phyloP scores from a whole-genome alignment of 2,113 vertebrate species.

The Vulpes lagopus region DNA sequence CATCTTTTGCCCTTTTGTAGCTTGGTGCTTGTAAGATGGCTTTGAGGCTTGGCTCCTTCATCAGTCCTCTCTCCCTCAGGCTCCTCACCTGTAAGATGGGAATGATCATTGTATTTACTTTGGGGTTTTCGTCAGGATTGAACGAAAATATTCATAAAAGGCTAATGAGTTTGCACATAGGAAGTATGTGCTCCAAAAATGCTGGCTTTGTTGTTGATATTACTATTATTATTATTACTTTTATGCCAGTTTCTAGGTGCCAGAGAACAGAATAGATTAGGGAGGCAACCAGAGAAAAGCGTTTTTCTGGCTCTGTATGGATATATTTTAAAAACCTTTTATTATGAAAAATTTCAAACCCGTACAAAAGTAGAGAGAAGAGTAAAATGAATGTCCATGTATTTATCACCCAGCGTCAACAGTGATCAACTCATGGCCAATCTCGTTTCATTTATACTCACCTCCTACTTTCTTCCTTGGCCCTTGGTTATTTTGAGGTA shows the following conservation, averaged over 20 bases:
- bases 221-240: neutral
- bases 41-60: conserved; percentile 13
- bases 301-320: neutral
- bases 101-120: neutral
- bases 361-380: neutral
- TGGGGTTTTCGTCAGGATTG: conserved; percentile 6
- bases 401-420: neutral
- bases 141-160: neutral
- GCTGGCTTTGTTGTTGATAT: neutral
- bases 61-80: neutral
- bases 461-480: neutral
- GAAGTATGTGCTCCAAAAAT: neutral
- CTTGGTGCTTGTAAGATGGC: neutral
- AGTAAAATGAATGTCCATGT: neutral
- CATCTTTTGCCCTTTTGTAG: neutral
- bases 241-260: neutral
- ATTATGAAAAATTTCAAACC: neutral
- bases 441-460: neutral
- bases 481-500: conserved; percentile 29
- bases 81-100: conserved; percentile 3
- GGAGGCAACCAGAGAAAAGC: neutral
- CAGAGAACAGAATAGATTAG: neutral
- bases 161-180: neutral
- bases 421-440: neutral
- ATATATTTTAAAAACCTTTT: neutral